Evolutionary conservation across 2,888 invertebrate species (phyloP), one percentile per base, ranked within the genome.

Genomic region (Thyatira batis): DNA sequence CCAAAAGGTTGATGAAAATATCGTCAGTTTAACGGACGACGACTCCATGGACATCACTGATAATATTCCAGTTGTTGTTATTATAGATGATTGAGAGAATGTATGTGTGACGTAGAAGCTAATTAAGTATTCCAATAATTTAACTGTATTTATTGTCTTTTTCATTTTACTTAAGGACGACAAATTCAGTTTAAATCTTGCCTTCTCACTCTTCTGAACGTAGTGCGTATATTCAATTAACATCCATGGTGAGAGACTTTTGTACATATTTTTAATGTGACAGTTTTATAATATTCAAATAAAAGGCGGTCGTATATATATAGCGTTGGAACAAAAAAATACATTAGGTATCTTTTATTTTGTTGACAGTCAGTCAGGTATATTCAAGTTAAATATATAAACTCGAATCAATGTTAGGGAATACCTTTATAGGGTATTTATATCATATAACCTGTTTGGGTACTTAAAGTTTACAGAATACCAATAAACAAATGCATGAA

Each of bases 1-100:
- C 23, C 49, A 49, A 30, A 48, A 46, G 3, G 53, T 43, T 5
- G 52, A 50, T 6, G 57, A 55, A 59, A 63, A 69, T 13, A 59
- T 85, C 1, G 81, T 85, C 4, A 66, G 70, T 52, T 58, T 87
- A 20, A 72, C 76, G 1, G 86, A 85, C 25, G 85, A 85, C 20
- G 85, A 84, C 51, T 79, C 79, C 0, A 63, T 77, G 25, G 86
- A 79, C 20, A 70, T 79, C 30, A 71, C 76, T 33, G 68, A 77
- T 1, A 61, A 65, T 17, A 50, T 64, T 33, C 53, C 72, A 45
- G 59, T 73, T n/a, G 68, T 80, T 5, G 77, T 87, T 43, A 80
- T 87, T 2, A 80, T 87, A 59, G 84, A 87, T 49, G 84, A 86
- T 58, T 39, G 39, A 39, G 0, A 5, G 63, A 70, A 39, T 64